Percentiles rank a stretch among this genome's conserved stretches.
These are phyloP conservation scores for Hydrophis major DNA, from an alignment of 2,797 vertebrate species.

Conservation along the genomic window DNA sequence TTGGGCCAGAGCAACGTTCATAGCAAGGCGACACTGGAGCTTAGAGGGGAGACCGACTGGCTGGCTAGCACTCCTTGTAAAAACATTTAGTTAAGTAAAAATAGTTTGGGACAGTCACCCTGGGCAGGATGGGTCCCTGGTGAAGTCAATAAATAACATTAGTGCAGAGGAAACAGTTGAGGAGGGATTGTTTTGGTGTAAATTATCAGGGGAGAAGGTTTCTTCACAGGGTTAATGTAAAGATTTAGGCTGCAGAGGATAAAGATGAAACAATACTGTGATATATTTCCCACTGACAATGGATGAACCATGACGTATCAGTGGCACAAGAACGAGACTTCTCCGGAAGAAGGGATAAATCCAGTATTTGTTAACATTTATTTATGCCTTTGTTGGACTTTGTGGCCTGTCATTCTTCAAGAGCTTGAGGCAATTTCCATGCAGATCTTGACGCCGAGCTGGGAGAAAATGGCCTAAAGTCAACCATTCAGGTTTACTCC, in stretches of 20 bases:
- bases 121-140: not conserved
- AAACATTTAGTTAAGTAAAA: slow-evolving; percentile 14
- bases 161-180: not conserved
- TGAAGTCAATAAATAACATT: not conserved
- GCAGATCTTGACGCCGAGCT: not conserved
- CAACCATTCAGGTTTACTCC: not conserved
- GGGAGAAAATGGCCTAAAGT: not conserved
- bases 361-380: not conserved
- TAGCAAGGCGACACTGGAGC: not conserved
- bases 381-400: not conserved
- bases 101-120: slow-evolving; percentile 5
- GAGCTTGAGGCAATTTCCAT: not conserved
- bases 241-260: not conserved
- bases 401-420: not conserved
- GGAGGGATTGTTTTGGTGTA: not conserved
- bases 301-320: not conserved
- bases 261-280: not conserved
- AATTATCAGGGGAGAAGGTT: too few species aligned
- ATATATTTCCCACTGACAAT: not conserved
- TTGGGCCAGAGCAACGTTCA: not conserved
- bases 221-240: not conserved
- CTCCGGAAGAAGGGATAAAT: not conserved
- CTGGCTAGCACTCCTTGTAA: not conserved
- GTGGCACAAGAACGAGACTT: not conserved
- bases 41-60: slow-evolving; percentile 4